Base-by-base conservation (phyloP, 35 echinoderm and acorn worm genomes). In the Holothuria glaberrima region DNA sequence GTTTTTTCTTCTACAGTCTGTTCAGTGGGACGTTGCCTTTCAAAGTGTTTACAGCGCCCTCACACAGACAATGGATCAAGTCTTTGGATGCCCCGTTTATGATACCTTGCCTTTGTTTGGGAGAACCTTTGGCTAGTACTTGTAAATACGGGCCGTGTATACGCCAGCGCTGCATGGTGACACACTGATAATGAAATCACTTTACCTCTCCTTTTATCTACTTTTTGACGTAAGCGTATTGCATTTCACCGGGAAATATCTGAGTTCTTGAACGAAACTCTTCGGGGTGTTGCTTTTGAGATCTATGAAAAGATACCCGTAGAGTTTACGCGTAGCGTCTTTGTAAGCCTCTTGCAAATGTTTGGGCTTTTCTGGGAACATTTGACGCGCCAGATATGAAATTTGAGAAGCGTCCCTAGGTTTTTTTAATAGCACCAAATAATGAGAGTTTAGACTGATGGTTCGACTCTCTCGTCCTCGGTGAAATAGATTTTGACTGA, bases 331-430 rank as follows among this genome's bases (percentile, higher is more conserved):
- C 19, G 26, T 64, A 12, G 60, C 60, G 60, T 64, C 60, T 64
- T 27, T 64, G 12, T 64, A 27, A 4, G 60, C 60, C 60, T 64
- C 60, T 64, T 64, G 60, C 12, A 64, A 27, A 64, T 64, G 60
- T 14, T 64, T 90, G 26, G 65, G 30, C 3, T 76, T 89, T 25
- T 68, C 78, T 29, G 87, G 92, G 30, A 50, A 88, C 72, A 93
- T 82, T 64, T 94, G 92, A 71, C 78, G 57, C 3, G 87, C 75
- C 14, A 90, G 81, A 75, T 94, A 65, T 12, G 68, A 65, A 72
- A 94, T 86, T 90, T 94, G 92, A 5, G 92, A 73, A 28, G 52
- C 71, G 31, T 94, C 92, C 30, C 92, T 56, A 0, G 87, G 87
- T 35, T 94, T 94, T 85, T 90, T 90, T 54, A 87, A 90, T n/a